These are phyloP conservation scores for Leptodactylus fallax DNA, from an alignment of 2,797 vertebrate species.

Conservation along the genomic window DNA sequence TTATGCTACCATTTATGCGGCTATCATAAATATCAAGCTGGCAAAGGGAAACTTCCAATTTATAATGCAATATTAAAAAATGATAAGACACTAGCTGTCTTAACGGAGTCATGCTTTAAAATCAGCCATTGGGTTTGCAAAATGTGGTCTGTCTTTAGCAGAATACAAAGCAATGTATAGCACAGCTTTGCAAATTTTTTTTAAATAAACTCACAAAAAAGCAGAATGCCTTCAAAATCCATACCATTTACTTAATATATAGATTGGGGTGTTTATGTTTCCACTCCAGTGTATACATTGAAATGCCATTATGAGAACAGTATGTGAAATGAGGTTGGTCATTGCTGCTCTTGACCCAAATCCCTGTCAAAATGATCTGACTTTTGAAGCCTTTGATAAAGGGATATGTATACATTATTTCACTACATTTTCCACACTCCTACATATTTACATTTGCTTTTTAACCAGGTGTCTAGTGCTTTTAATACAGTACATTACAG, in stretches of 20 bases:
- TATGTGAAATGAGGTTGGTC: constrained; percentile 29
- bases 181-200: not conserved
- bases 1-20: not conserved
- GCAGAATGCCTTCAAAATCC: not conserved
- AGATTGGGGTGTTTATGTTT: constrained; percentile 17
- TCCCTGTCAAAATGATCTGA: constrained; percentile 15
- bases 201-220: not conserved
- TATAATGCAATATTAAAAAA: not conserved
- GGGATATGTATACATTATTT: constrained; percentile 26
- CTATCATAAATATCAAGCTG: not conserved
- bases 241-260: not conserved
- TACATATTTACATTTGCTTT: constrained; percentile 60
- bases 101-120: too few relatives aligned
- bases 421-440: constrained; percentile 44
- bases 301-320: constrained; percentile 43
- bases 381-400: constrained; percentile 42
- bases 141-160: not conserved
- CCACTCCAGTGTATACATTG: constrained; percentile 43
- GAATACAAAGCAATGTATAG: not conserved
- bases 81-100: not conserved
- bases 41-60: not conserved
- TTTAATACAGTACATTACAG: constrained; percentile 63
- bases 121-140: not conserved
- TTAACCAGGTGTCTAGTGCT: constrained; percentile 63
- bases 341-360: constrained; percentile 24